phyloP scores from a whole-genome alignment of 2,888 invertebrate species.

The Eurois occulta region DNA sequence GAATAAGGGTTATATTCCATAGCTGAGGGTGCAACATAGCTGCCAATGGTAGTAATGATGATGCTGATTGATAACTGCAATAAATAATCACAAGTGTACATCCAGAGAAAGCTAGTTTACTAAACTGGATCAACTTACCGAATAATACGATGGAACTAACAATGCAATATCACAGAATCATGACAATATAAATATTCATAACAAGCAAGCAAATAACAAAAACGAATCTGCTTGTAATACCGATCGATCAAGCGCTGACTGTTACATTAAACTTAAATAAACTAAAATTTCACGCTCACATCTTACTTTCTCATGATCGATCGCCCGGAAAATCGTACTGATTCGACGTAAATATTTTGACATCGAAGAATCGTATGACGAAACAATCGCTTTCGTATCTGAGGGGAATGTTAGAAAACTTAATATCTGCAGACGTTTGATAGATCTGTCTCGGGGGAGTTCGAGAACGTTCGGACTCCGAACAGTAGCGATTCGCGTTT shows the following conservation, averaged over 20 bases:
- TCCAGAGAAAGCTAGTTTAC: constrained; percentile 2
- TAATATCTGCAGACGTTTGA: constrained; percentile 85
- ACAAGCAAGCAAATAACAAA: constrained; percentile 57
- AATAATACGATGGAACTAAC: constrained; percentile 36
- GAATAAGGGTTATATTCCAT: not conserved
- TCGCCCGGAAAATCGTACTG: constrained; percentile 85
- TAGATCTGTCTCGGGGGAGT: constrained; percentile 86
- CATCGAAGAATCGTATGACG: constrained; percentile 86
- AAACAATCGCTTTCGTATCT: constrained; percentile 86
- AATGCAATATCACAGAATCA: constrained; percentile 43
- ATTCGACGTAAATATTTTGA: constrained; percentile 89
- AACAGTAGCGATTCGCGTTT: constrained; percentile 79
- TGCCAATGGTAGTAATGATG: not conserved
- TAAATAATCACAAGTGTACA: not conserved
- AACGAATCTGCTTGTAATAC: constrained; percentile 63
- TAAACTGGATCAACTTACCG: not conserved
- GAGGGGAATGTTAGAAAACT: constrained; percentile 82
- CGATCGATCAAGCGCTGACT: constrained; percentile 67
- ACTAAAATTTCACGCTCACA: constrained; percentile 85
- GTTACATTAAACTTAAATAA: constrained; percentile 81
- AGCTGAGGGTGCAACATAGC: not conserved
- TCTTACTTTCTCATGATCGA: constrained; percentile 86
- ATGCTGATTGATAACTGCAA: not conserved
- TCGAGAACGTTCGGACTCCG: constrained; percentile 61
- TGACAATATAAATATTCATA: constrained; percentile 53